Evolutionary conservation across 2,113 vertebrate species (phyloP), one percentile per base, ranked within the genome.

Genomic region (Psettodes erumei): DNA sequence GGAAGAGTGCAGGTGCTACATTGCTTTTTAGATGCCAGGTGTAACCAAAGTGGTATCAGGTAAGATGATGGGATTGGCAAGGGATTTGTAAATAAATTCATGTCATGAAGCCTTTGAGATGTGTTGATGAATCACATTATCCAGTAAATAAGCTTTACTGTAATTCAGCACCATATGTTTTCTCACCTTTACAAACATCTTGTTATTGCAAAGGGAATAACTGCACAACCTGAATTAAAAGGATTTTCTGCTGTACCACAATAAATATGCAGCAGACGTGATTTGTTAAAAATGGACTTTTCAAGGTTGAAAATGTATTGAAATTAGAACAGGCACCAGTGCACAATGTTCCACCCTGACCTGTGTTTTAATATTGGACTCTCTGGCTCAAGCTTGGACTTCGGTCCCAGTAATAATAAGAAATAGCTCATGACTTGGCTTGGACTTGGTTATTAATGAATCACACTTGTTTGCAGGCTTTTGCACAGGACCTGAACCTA

Each of bases 41-140:
- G 21, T 35, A 19, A n/a, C 21, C 43, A 53, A 32, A 32, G 35
- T 80, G 74, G 11, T 8, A 37, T n/a, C n/a, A 59, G 33, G 33
- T 56, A 45, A 69, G 51, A 8, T 42, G 33, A 25, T 6, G 8
- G 32, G 21, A 43, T 30, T 65, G 38, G 23, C 60, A 32, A 50
- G 16, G 9, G 32, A 35, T 16, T 64, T 32, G n/a, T 58, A 66
- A 76, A 61, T 53, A 21, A n/a, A 56, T 70, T 74, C 37, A 45
- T 23, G 27, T 68, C 32, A 42, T 69, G 38, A 38, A 32, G 33
- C 53, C n/a, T 60, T 64, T 79, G 13, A 37, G 33, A 53, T 43
- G 33, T 63, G 23, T 53, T 54, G 28, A 35, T 56, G 35, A 83
- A 8, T 33, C 48, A 70, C 37, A 11, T 23, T 42, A 33, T 51